Base-by-base conservation (phyloP, 2,113 vertebrate genomes). In the Leiothrix lutea region DNA sequence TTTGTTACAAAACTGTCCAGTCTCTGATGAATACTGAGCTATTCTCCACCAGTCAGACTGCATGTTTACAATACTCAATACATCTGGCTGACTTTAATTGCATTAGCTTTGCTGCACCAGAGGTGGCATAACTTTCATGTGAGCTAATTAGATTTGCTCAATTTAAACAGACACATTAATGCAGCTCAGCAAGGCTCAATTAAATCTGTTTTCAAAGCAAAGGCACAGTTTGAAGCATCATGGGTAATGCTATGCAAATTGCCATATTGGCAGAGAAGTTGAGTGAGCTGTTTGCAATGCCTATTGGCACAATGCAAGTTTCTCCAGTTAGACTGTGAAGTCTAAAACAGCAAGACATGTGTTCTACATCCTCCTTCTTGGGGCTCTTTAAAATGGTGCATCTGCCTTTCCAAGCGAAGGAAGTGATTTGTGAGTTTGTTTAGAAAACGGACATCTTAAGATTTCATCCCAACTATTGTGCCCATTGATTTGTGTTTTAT, bases 81-180 rank as follows among this genome's bases (percentile, higher is more conserved):
- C 90, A 97, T 97, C 96, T 97, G 97, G 92, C 92, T 97, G 93
- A 96, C 93, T 97, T 97, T 98, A 97, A 98, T 97, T 97, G 96
- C 95, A 97, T 98, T 97, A 98, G 92, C 96, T 97, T 96, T 98
- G 95, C 97, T 40, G 21, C 97, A 97, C 97, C 97, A 98, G 96
- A 98, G 97, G 96, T 97, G 97, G 97, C 97, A 98, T 98, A 97
- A 98, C 97, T 98, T 97, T 98, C 96, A 96, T 97, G 94, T 33
- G 67, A 98, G 96, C 97, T 98, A 98, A 98, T 98, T 98, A 97
- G 94, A 97, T 98, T 98, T 98, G 94, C 95, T 98, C 97, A 97
- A 96, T 98, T 98, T 98, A 97, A 98, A 97, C 89, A 98, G 96
- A 92, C 93, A 97, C 97, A 97, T 98, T 98, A 98, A 97, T 97